Conservation (phyloP, 2,888 invertebrate genomes). For the Apomyelois bistriatella region DNA sequence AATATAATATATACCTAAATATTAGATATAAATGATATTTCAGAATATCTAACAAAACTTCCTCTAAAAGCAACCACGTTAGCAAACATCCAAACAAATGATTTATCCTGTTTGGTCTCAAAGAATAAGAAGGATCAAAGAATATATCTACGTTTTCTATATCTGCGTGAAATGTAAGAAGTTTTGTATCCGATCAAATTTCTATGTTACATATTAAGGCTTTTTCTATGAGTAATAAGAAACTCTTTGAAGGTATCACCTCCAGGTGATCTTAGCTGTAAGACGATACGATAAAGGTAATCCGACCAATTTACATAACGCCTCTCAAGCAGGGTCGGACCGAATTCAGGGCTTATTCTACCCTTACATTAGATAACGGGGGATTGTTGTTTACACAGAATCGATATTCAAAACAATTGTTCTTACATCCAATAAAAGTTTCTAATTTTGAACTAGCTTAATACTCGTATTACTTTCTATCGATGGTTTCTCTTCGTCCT, state of each 20-base stretch:
- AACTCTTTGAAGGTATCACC: constrained; percentile 32
- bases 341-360: not conserved
- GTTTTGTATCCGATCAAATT: constrained; percentile 5
- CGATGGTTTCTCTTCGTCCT: too few species aligned
- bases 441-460: not conserved
- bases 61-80: not conserved
- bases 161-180: not conserved
- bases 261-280: constrained; percentile 32
- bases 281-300: constrained; percentile 45
- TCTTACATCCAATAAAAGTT: too few species aligned
- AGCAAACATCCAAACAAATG: not conserved
- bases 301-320: constrained; percentile 54
- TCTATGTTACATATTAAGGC: constrained; percentile 6
- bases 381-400: not conserved
- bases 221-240: constrained; percentile 15
- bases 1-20: too few species aligned
- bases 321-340: constrained; percentile 18
- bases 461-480: too few species aligned
- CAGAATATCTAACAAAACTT: not conserved
- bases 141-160: not conserved
- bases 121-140: constrained; percentile 7
- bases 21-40: not conserved
- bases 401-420: not conserved
- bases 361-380: not conserved
- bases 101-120: not conserved